These are phyloP conservation scores for Emydocephalus ijimae DNA, from an alignment of 2,113 vertebrate species.

Conservation along the genomic window DNA sequence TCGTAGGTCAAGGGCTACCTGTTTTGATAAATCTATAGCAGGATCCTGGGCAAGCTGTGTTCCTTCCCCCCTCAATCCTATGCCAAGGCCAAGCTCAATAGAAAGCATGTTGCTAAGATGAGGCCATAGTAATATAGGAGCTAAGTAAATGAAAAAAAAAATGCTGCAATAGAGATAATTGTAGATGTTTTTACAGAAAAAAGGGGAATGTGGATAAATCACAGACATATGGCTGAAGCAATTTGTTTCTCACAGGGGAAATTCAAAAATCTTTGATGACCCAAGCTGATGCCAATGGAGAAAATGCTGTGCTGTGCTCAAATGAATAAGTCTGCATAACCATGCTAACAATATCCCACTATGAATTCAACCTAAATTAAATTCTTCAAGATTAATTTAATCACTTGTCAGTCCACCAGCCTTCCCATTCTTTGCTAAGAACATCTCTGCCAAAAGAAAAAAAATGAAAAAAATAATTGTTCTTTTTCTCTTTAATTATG, in stretches of 20 bases:
- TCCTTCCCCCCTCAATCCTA: neutral
- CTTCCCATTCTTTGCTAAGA: neutral
- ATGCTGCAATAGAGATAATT: too few species aligned
- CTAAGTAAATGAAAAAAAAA: neutral
- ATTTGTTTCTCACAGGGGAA: neutral
- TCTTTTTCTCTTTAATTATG: neutral
- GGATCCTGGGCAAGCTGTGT: neutral
- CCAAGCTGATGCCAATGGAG: neutral
- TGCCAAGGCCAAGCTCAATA: neutral
- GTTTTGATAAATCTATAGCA: neutral
- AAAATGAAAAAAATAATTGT: neutral
- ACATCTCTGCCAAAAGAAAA: neutral
- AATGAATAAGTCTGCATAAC: neutral
- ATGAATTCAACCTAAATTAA: neutral
- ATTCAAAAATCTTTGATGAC: neutral
- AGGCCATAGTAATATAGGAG: neutral
- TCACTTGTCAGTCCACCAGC: neutral
- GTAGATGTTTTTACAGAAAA: neutral
- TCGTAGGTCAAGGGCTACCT: neutral
- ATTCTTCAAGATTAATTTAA: neutral
- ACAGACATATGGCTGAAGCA: neutral
- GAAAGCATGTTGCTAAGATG: neutral
- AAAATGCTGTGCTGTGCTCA: neutral
- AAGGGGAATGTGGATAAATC: neutral
- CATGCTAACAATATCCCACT: neutral